Base-by-base conservation (phyloP, 2,113 vertebrate genomes). In the Himantopus leucocephalus region DNA sequence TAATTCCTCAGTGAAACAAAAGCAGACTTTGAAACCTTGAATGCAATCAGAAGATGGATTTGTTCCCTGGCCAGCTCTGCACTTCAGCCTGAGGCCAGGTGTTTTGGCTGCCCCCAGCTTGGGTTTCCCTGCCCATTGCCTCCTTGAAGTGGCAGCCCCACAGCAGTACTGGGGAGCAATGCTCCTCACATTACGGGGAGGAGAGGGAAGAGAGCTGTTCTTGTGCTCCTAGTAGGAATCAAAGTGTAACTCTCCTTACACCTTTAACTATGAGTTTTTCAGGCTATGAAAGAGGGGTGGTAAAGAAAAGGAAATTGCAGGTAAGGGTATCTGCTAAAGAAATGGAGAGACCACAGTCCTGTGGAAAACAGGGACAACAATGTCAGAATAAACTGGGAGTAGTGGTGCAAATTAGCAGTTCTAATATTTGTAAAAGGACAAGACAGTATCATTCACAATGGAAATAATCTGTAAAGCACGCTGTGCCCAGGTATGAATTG, bases 1-100 rank as follows among this genome's bases (percentile, higher is more conserved):
- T 91, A 88, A 74, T 92, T 95, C 73, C 52, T 84, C 12, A 12
- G 27, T 89, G 72, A 91, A 95, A 91, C 32, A 73, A 77, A 92
- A 96, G 2, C 41, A 81, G 59, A 32, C 89, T 90, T 94, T 83
- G 82, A 85, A 92, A 37, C 9, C 39, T 70, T 50, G 43, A 94
- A 35, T n/a, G 47, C 48, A 64, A 5, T 58, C 63, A 50, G 24
- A 34, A 70, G 43, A 48, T 29, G 60, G n/a, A 55, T 91, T 91
- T 92, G 68, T 55, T 64, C 52, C 68, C 34, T 58, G 34, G 37
- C 52, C 12, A 15, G 60, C 66, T 81, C 41, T 88, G 64, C 6
- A 2, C 37, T 71, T 48, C 24, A 85, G 66, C 17, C 47, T 67
- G 48, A 22, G 0, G 0, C 48, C 45, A 56, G 39, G 50, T 27